These are phyloP conservation scores for Eupsilia transversa DNA, from an alignment of 2,888 invertebrate genomes.

Conservation along the genomic window DNA sequence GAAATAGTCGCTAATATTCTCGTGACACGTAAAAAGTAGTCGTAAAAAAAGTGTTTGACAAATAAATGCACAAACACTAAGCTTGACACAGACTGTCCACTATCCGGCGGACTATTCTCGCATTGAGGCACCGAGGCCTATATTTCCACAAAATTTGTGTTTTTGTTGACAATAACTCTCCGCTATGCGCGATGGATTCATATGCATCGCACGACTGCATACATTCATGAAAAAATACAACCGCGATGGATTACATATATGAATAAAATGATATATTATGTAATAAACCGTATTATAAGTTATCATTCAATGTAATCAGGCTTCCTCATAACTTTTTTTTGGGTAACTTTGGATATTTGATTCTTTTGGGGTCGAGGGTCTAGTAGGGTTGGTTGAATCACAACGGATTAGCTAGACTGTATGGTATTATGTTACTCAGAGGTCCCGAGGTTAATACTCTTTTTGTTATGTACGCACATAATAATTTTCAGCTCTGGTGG, in stretches of 20 bases:
- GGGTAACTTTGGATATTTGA: conserved; percentile 57
- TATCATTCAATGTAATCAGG: conserved; percentile 57
- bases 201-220: conserved; percentile 19
- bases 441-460: conserved; percentile 59
- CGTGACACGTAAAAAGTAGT: conserved; percentile 29
- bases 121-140: conserved; percentile 27
- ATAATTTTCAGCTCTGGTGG: conserved; percentile 67
- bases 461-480: conserved; percentile 57
- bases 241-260: conserved; percentile 1
- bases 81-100: conserved; percentile 45
- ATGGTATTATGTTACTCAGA: conserved; percentile 59
- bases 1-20: not conserved
- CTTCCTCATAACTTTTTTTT: conserved; percentile 51
- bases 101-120: conserved; percentile 38
- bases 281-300: conserved; percentile 36
- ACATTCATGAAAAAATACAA: conserved; percentile 21
- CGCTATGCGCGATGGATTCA: conserved; percentile 34
- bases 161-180: conserved; percentile 55
- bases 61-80: conserved; percentile 55
- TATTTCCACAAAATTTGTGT: conserved; percentile 53
- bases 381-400: conserved; percentile 69
- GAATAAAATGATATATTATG: conserved; percentile 16
- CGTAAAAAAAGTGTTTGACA: conserved; percentile 40
- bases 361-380: conserved; percentile 62
- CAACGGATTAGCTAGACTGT: conserved; percentile 68